Evolutionary conservation across 2,113 vertebrate genomes (phyloP).

Genomic region (Athene noctua): DNA sequence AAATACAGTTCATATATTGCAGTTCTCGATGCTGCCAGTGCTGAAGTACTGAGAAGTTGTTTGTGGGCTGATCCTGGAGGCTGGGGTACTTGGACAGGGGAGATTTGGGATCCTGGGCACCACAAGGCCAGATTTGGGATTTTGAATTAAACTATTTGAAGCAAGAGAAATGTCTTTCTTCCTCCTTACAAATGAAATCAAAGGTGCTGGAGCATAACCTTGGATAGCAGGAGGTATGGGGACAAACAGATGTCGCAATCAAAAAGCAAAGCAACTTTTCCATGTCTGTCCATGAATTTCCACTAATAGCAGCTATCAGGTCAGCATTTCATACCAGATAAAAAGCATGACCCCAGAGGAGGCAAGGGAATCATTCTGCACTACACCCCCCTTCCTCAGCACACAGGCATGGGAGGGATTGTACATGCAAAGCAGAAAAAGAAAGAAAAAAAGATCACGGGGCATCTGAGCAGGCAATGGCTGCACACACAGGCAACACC

Average conservation of each 20-base stretch:
- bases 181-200: not conserved
- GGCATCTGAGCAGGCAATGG: not conserved
- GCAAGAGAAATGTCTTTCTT: not conserved
- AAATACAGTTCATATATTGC: not conserved
- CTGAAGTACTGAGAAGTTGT: not conserved
- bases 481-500: not conserved
- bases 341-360: not conserved
- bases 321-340: not conserved
- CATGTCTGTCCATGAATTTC: not conserved
- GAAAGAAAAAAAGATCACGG: not conserved
- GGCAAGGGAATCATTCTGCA: not conserved
- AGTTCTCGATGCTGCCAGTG: not conserved
- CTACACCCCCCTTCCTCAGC: not conserved
- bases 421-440: not conserved
- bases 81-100: not conserved
- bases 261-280: not conserved
- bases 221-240: not conserved
- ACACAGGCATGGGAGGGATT: rapidly evolving
- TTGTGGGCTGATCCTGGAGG: not conserved
- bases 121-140: not conserved
- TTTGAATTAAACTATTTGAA: not conserved
- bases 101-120: not conserved
- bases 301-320: not conserved
- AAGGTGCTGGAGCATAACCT: not conserved
- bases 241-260: not conserved